phyloP scores from a whole-genome alignment of 2,888 invertebrate species.

The Danaus chrysippus region DNA sequence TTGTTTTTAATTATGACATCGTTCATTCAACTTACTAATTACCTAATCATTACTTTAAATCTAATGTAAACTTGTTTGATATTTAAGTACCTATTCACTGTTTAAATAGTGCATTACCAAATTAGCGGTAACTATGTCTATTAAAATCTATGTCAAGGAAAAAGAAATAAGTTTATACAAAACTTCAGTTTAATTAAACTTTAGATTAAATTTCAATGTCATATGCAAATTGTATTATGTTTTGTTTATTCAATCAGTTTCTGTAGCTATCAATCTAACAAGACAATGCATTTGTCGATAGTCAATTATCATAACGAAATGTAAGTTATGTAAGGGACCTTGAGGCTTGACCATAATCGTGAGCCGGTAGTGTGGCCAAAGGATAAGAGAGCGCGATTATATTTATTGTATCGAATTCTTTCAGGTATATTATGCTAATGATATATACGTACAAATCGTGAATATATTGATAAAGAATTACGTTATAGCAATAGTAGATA shows the following conservation, averaged over 20 bases:
- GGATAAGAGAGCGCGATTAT: constrained; percentile 43
- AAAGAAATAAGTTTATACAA: constrained; percentile 15
- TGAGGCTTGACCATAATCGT: constrained; percentile 75
- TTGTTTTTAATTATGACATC: too few relatives aligned
- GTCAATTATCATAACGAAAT: constrained; percentile 59
- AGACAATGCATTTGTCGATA: constrained; percentile 37
- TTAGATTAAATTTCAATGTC: constrained; percentile 27
- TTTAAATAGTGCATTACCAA: constrained; percentile 12
- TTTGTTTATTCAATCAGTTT: constrained; percentile 25
- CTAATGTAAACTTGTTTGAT: too few relatives aligned
- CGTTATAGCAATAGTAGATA: too few relatives aligned
- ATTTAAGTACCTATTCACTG: neutral
- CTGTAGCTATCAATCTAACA: constrained; percentile 38
- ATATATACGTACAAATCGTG: neutral
- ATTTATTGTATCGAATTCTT: constrained; percentile 23
- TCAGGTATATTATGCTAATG: neutral
- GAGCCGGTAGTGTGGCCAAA: constrained; percentile 53
- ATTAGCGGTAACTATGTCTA: constrained; percentile 1
- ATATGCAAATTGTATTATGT: constrained; percentile 26
- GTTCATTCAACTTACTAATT: too few relatives aligned
- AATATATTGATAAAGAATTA: too few relatives aligned
- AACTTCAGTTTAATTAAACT: constrained; percentile 22
- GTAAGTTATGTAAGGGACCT: constrained; percentile 73
- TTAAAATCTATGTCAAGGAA: constrained; percentile 21
- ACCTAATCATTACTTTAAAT: too few relatives aligned